phyloP scores from a whole-genome alignment of 2,113 vertebrate species.

The Otolemur garnettii region DNA sequence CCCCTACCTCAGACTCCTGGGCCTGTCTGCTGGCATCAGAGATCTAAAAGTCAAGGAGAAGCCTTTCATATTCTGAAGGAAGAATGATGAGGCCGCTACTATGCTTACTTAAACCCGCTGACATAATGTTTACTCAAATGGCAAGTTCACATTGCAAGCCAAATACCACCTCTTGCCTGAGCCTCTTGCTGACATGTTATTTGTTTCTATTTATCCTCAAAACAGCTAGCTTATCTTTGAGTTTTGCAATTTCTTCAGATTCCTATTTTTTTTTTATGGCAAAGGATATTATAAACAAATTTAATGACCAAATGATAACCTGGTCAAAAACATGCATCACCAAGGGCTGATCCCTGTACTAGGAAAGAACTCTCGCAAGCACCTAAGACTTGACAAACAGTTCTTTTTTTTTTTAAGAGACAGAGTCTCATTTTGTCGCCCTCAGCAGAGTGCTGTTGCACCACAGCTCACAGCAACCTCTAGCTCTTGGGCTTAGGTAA shows the following conservation, averaged over 20 bases:
- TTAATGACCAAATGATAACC: no score
- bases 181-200: neutral
- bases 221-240: neutral
- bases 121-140: neutral
- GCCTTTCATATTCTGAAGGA: neutral
- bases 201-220: slow-evolving; percentile 5
- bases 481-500: no score
- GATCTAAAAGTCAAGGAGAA: neutral
- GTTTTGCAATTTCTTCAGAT: slow-evolving; percentile 9
- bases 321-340: no score
- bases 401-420: no score
- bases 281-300: no score
- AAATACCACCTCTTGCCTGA: neutral
- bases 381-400: no score
- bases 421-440: no score
- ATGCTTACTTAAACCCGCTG: neutral
- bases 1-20: neutral
- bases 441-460: no score
- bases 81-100: neutral
- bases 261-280: neutral
- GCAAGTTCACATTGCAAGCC: neutral
- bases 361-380: no score
- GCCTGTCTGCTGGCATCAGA: neutral
- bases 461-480: no score
- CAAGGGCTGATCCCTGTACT: no score